phyloP scores from a whole-genome alignment of 2,888 invertebrate species.

The Elegia similella region DNA sequence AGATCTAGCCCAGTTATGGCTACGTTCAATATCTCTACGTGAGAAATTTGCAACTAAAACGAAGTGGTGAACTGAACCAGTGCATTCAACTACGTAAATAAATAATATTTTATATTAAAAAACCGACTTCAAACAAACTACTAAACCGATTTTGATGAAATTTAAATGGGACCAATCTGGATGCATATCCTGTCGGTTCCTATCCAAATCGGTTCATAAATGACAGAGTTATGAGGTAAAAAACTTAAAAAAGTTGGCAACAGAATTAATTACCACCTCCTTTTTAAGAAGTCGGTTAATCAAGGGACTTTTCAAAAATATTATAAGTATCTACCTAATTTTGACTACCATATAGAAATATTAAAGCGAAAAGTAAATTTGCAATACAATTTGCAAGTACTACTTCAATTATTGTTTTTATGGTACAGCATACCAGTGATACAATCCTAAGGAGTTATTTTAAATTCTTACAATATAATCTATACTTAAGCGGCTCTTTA shows the following conservation, averaged over 20 bases:
- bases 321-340: too few species aligned
- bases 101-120: not conserved
- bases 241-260: too few species aligned
- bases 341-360: not conserved
- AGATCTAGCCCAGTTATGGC: not conserved
- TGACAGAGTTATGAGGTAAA: too few species aligned
- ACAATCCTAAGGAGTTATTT: conserved; percentile 29
- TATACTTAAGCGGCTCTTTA: conserved; percentile 35
- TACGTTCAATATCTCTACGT: not conserved
- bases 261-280: too few species aligned
- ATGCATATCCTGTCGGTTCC: too few species aligned
- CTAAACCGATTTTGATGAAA: too few species aligned
- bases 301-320: too few species aligned
- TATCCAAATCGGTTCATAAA: too few species aligned
- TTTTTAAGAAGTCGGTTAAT: too few species aligned
- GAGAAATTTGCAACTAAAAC: not conserved
- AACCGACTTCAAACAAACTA: too few species aligned
- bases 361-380: conserved; percentile 11
- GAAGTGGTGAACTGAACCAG: not conserved
- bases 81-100: not conserved
- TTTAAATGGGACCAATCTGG: too few species aligned
- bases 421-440: conserved; percentile 46
- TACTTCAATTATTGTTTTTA: conserved; percentile 53
- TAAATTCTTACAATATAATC: conserved; percentile 29
- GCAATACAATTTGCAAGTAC: conserved; percentile 22